phyloP scores from a whole-genome alignment of 2,888 invertebrate species.

The Stenotaenia linearis region DNA sequence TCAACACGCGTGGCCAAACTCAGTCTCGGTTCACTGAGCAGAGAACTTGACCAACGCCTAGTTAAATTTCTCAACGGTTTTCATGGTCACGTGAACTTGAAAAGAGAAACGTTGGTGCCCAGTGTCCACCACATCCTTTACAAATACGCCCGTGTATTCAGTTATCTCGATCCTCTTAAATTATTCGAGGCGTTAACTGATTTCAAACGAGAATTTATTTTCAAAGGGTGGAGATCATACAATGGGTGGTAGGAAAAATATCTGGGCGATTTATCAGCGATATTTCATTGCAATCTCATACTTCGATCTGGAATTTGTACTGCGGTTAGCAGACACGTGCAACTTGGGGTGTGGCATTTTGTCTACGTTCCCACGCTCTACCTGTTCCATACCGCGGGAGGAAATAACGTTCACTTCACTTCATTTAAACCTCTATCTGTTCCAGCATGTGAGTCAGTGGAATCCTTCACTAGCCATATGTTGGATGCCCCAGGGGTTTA shows the following conservation, averaged over 20 bases:
- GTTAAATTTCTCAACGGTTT: not conserved
- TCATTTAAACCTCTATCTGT: not conserved
- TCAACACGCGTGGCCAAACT: not conserved
- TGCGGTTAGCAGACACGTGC: not conserved
- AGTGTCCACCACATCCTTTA: not conserved
- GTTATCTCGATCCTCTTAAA: not conserved
- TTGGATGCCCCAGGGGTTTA: not conserved
- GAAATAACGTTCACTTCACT: not conserved
- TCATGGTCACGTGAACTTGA: not conserved
- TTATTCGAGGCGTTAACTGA: not conserved
- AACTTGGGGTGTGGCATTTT: not conserved
- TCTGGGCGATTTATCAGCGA: not conserved
- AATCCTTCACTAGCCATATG: constrained; percentile 3
- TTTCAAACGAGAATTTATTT: not conserved
- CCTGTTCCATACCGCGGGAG: not conserved
- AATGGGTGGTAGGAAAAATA: not conserved
- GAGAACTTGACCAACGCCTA: constrained; percentile 4
- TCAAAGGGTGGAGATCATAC: not conserved
- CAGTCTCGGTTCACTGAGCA: not conserved
- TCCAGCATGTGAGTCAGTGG: not conserved
- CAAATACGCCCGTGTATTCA: not conserved
- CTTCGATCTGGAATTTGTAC: not conserved
- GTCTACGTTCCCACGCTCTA: not conserved
- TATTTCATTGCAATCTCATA: not conserved
- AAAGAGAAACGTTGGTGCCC: not conserved